These are phyloP conservation scores for Polylopha cassiicola DNA, from an alignment of 2,888 invertebrate species.

Conservation along the genomic window DNA sequence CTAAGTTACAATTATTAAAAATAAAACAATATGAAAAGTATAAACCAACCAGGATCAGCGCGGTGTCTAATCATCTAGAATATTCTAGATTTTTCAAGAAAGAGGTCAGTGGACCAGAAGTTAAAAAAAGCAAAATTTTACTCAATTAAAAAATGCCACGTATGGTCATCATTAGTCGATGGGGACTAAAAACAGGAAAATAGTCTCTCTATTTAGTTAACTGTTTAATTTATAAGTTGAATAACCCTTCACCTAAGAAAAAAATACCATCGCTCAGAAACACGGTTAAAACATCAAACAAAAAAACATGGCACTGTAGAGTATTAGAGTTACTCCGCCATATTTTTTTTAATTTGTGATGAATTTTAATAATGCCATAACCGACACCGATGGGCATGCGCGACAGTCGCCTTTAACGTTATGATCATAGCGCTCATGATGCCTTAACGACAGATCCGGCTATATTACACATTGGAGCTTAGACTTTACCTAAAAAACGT, in stretches of 20 bases:
- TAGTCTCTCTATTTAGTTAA: neutral
- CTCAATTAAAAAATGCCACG: too few species aligned
- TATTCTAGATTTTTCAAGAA: too few species aligned
- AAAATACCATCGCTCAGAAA: slow-evolving; percentile 25
- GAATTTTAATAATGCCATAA: slow-evolving; percentile 23
- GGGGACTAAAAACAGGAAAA: too few species aligned
- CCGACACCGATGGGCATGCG: slow-evolving; percentile 35
- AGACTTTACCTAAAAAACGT: too few species aligned
- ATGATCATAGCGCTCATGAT: slow-evolving; percentile 28
- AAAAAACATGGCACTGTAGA: slow-evolving; percentile 28
- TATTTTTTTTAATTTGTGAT: neutral
- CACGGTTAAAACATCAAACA: slow-evolving; percentile 21
- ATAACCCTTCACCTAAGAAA: slow-evolving; percentile 8
- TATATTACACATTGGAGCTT: neutral
- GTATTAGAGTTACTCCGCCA: too few species aligned
- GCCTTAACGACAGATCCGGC: slow-evolving; percentile 24
- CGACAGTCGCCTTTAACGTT: slow-evolving; percentile 27
- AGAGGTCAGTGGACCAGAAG: too few species aligned
- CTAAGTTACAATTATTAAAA: too few species aligned
- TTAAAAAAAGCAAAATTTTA: too few species aligned
- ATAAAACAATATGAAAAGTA: too few species aligned
- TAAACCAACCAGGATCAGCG: too few species aligned
- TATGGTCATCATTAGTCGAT: too few species aligned
- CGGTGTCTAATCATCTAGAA: too few species aligned
- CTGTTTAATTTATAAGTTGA: neutral